Conservation (phyloP, 2,797 vertebrate species). For the Holocentrus rufus region DNA sequence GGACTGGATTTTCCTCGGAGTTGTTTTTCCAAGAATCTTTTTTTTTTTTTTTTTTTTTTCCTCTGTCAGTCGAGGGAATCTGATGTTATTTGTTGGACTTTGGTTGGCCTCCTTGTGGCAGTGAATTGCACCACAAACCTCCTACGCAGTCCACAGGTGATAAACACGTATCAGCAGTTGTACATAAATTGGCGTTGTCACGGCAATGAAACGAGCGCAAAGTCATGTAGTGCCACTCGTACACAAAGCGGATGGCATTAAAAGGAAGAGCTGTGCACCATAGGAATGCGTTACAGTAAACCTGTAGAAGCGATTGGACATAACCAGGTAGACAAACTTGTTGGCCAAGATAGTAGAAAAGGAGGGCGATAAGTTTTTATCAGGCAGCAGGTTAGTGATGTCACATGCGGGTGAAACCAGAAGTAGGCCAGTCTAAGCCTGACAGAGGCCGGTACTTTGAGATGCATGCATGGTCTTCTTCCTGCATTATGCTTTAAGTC, state of each 20-base stretch:
- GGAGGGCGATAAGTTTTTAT: constrained; percentile 70
- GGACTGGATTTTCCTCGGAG: constrained; percentile 25
- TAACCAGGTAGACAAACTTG: constrained; percentile 43
- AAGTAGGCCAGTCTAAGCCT: constrained; percentile 70
- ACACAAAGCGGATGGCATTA: background rate
- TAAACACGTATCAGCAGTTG: constrained; percentile 62
- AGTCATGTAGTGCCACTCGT: background rate
- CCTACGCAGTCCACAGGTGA: constrained; percentile 72
- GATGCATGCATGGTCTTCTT: too few species aligned
- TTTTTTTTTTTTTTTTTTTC: background rate
- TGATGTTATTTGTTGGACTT: constrained; percentile 69
- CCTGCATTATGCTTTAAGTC: too few species aligned
- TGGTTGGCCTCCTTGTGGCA: constrained; percentile 62
- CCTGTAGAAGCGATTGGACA: constrained; percentile 34
- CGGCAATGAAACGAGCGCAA: constrained; percentile 31
- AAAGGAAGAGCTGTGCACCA: constrained; percentile 1
- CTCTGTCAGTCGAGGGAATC: constrained; percentile 31
- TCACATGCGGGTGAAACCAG: constrained; percentile 68
- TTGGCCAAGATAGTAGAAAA: constrained; percentile 47
- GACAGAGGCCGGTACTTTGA: constrained; percentile 15
- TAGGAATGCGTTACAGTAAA: background rate
- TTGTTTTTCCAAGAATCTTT: background rate
- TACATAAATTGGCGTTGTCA: constrained; percentile 49
- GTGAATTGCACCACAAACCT: constrained; percentile 67
- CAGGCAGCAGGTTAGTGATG: constrained; percentile 62